Percentiles rank a stretch among this genome's conserved stretches.
These are phyloP conservation scores for Macropus fuliginosus DNA, from an alignment of 2,797 vertebrate genomes.

Conservation along the genomic window DNA sequence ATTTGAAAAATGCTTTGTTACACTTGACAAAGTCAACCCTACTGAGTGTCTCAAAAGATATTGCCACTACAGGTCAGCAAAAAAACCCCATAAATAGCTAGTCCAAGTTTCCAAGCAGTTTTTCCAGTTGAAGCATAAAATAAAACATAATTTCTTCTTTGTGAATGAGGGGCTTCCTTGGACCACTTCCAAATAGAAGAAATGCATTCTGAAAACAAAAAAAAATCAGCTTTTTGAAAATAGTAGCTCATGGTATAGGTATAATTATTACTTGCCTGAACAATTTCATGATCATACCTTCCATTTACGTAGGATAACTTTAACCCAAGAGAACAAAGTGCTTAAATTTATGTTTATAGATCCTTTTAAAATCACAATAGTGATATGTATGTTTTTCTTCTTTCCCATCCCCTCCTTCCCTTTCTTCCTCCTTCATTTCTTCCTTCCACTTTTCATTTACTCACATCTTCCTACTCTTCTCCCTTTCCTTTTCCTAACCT, in stretches of 20 bases:
- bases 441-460: not conserved
- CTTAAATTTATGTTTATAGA: not conserved
- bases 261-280: slow-evolving; percentile 57
- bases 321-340: not conserved
- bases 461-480: fast-evolving
- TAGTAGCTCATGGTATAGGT: slow-evolving; percentile 37
- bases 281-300: slow-evolving; percentile 24
- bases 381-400: not conserved
- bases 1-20: slow-evolving; percentile 80
- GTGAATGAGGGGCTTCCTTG: slow-evolving; percentile 29
- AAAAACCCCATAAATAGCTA: slow-evolving; percentile 71
- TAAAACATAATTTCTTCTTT: slow-evolving; percentile 41
- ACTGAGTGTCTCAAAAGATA: slow-evolving; percentile 77
- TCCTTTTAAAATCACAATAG: slow-evolving; percentile 4
- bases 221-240: slow-evolving; percentile 43
- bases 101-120: slow-evolving; percentile 69
- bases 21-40: slow-evolving; percentile 77
- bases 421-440: not conserved
- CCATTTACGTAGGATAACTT: not conserved
- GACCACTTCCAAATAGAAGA: slow-evolving; percentile 38
- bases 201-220: slow-evolving; percentile 50
- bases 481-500: fast-evolving
- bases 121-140: slow-evolving; percentile 66
- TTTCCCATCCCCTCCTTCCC: not conserved
- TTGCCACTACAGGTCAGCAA: slow-evolving; percentile 68